Evolutionary conservation across 2,888 invertebrate species (phyloP).

Genomic region (Agrypnus murinus): DNA sequence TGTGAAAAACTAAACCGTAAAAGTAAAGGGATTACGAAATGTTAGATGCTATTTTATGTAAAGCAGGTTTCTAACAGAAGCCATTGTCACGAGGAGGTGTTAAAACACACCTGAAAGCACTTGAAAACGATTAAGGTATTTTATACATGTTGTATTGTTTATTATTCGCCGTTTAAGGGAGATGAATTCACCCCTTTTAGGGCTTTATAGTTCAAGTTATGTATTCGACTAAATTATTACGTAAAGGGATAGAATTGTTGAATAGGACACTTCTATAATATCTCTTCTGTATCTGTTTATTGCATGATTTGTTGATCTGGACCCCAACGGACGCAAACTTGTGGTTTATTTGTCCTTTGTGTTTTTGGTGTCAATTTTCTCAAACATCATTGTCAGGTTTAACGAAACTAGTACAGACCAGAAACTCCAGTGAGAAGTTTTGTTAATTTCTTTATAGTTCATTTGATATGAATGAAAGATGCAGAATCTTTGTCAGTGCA

Average conservation of each 20-base stretch:
- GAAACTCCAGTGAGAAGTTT: too few relatives aligned
- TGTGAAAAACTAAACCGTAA: background rate
- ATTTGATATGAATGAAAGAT: too few relatives aligned
- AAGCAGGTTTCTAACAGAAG: constrained; percentile 57
- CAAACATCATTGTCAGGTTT: too few relatives aligned
- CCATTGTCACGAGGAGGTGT: constrained; percentile 64
- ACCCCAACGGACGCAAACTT: too few relatives aligned
- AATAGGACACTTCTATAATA: too few relatives aligned
- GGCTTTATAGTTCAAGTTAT: constrained; percentile 46
- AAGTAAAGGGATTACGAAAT: constrained; percentile 1
- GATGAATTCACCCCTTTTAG: constrained; percentile 52
- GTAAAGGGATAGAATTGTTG: background rate
- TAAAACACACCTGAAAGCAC: constrained; percentile 69
- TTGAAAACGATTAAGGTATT: constrained; percentile 70
- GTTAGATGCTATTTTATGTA: constrained; percentile 38
- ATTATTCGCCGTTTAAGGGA: constrained; percentile 58
- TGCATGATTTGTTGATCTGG: too few relatives aligned
- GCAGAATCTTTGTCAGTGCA: too few relatives aligned
- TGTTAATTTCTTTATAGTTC: too few relatives aligned
- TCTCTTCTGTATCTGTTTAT: too few relatives aligned
- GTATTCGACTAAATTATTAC: background rate
- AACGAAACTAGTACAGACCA: too few relatives aligned
- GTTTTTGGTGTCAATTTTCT: too few relatives aligned
- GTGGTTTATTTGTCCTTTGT: too few relatives aligned
- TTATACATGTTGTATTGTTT: constrained; percentile 59